Percentiles rank a stretch among this genome's conserved stretches.
These are phyloP conservation scores for Gambusia holbrooki DNA, from an alignment of 2,113 vertebrate species.

Conservation along the genomic window DNA sequence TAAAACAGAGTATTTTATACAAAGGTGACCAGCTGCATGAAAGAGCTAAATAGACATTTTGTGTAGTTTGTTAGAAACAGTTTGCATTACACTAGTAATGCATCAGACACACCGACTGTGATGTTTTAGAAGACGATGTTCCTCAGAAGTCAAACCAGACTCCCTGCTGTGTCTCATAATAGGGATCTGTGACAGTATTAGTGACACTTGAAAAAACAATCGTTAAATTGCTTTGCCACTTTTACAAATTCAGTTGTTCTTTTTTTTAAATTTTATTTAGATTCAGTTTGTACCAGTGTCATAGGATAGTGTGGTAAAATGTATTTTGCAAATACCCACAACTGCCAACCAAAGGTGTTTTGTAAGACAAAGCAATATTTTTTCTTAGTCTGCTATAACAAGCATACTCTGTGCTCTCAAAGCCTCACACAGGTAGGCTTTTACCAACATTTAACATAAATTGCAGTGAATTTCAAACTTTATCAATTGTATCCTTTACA, in stretches of 20 bases:
- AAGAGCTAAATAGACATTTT: background rate
- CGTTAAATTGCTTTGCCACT: conserved; percentile 14
- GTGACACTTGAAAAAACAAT: conserved; percentile 1
- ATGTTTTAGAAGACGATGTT: background rate
- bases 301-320: background rate
- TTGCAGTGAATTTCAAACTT: conserved; percentile 9
- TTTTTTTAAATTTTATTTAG: background rate
- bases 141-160: background rate
- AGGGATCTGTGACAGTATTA: background rate
- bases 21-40: background rate
- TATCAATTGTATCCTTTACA: too few relatives aligned
- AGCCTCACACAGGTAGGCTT: conserved; percentile 4
- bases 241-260: conserved; percentile 2
- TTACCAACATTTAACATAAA: background rate
- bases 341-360: background rate
- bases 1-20: background rate
- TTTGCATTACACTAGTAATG: background rate
- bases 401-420: background rate
- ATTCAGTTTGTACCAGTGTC: background rate
- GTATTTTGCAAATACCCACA: too few relatives aligned
- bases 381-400: background rate
- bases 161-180: conserved; percentile 20
- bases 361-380: background rate
- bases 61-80: background rate
- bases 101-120: background rate